Base-by-base conservation (phyloP, 2,797 vertebrate genomes). In the Champsocephalus esox region DNA sequence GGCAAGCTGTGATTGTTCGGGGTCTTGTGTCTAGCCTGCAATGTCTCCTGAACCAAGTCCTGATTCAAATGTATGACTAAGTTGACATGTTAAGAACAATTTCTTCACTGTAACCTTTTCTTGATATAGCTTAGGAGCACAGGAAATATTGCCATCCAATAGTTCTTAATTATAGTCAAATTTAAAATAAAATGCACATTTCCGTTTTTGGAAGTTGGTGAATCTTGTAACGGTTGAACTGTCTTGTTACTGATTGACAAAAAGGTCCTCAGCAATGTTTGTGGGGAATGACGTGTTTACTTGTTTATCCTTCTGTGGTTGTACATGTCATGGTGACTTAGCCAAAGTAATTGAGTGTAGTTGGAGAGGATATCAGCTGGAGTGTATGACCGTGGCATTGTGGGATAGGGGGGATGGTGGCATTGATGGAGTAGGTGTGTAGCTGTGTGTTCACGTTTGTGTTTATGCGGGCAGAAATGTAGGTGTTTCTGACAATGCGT, bases 401-500 rank as follows among this genome's bases (percentile, higher is more conserved):
- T 78, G 65, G 32, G 50, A 66, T 19, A 1, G 51, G 71, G 59
- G 43, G 43, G 50, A 5, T 38, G 66, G 50, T 55, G 66, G 73
- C 5, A 46, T 41, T 10, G 43, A 70, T 43, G 52, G 19, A 77
- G 66, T 70, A 73, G 45, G 50, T 76, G 79, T 74, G 69, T 58
- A 44, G 21, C 38, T 74, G 56, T 79, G 77, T 34, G 50, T 45
- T 65, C 52, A 19, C 3, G 3, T 16, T 46, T 50, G 50, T 63
- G 41, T 71, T 32, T 60, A 10, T 79, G 63, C 73, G 84, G 67
- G 45, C 50, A 41, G 48, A 12, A 60, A 64, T 70, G 71, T 61
- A 60, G 58, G 45, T 82, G 76, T 77, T 79, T 82, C 67, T 62
- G 72, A 57, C 62, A 73, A 45, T 66, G 12, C 16, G 79, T 84